Percentiles rank a stretch among this genome's conserved stretches.
Conservation (phyloP, 2,888 invertebrate species). For the Crioceris asparagi region DNA sequence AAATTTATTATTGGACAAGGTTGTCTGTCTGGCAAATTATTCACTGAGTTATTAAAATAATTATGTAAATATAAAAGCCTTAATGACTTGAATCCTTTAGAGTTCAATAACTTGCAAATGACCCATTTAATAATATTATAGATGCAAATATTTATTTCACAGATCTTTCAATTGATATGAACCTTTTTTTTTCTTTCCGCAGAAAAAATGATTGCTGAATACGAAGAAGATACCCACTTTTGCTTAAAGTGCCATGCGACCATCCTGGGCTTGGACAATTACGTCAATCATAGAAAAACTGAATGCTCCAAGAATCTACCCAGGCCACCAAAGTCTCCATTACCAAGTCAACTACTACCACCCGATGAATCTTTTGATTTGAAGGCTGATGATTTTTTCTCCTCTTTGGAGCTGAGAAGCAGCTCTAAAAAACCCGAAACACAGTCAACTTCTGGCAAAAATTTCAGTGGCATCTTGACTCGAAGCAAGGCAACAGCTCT, state of each 20-base stretch:
- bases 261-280: slow-evolving; percentile 74
- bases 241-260: slow-evolving; percentile 81
- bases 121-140: no score
- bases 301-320: slow-evolving; percentile 45
- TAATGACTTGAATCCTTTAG: no score
- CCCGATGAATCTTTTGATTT: slow-evolving; percentile 47
- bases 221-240: slow-evolving; percentile 75
- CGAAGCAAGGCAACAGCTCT: slow-evolving; percentile 37
- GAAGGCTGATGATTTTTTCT: slow-evolving; percentile 79
- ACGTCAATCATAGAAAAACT: slow-evolving; percentile 70
- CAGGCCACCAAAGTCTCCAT: slow-evolving; percentile 29
- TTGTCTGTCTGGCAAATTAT: no score
- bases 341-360: slow-evolving; percentile 30
- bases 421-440: slow-evolving; percentile 46
- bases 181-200: not conserved
- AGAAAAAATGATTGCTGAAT: slow-evolving; percentile 47
- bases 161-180: not conserved
- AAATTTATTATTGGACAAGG: no score
- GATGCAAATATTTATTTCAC: no score
- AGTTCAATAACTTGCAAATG: no score
- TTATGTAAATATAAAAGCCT: no score
- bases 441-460: slow-evolving; percentile 37
- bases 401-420: slow-evolving; percentile 68
- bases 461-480: slow-evolving; percentile 36
- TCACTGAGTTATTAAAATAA: no score